Conservation (phyloP, 2,888 invertebrate species). For the Andrena bucephala region DNA sequence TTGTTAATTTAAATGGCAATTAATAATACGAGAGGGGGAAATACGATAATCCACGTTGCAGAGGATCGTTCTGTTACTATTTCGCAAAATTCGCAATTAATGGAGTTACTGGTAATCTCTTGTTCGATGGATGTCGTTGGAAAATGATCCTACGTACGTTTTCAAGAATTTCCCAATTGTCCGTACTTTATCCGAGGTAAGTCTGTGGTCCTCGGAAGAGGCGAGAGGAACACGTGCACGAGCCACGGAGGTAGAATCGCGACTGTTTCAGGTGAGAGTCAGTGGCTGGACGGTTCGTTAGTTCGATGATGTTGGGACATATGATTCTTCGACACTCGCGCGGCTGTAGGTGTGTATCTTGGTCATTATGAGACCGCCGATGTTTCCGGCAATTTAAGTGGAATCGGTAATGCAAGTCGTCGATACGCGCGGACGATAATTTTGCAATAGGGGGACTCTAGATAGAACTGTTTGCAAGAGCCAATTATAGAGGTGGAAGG, state of each 20-base stretch:
- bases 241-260: constrained; percentile 49
- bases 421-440: no score
- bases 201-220: neutral
- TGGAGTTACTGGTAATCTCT: neutral
- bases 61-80: neutral
- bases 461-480: neutral
- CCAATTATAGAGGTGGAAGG: neutral
- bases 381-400: constrained; percentile 30
- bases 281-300: constrained; percentile 52
- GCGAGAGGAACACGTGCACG: constrained; percentile 48
- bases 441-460: neutral
- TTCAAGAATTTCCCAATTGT: neutral
- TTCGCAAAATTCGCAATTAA: neutral
- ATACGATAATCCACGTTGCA: neutral
- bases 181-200: neutral
- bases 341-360: neutral
- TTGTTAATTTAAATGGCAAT: no score
- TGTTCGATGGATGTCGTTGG: neutral
- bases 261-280: constrained; percentile 67
- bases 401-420: neutral
- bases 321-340: constrained; percentile 15
- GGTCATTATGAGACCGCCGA: neutral
- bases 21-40: no score
- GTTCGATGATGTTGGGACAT: constrained; percentile 42
- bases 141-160: neutral